Evolutionary conservation across 2,888 invertebrate species (phyloP).

Genomic region (Tenodera sinensis): DNA sequence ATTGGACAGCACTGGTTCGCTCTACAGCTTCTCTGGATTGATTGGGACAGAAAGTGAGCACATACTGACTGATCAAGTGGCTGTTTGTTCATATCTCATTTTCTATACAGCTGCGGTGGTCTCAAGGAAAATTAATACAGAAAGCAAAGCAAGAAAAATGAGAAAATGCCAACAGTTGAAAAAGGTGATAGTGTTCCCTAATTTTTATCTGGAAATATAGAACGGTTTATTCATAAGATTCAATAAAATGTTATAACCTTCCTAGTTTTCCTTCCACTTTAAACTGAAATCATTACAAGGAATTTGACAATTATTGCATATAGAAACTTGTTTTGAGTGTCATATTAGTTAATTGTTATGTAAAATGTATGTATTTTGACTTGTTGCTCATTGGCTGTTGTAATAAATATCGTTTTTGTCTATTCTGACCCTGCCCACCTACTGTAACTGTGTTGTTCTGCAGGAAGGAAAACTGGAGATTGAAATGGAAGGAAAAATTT

Average conservation of each 20-base stretch:
- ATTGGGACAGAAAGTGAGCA: neutral
- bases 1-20: neutral
- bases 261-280: slow-evolving; percentile 19
- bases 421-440: slow-evolving; percentile 8
- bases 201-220: slow-evolving; percentile 24
- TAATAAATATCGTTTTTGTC: slow-evolving; percentile 29
- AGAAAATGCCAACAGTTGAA: slow-evolving; percentile 14
- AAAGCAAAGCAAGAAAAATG: slow-evolving; percentile 14
- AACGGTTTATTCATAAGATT: slow-evolving; percentile 1
- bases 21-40: neutral
- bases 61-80: slow-evolving; percentile 12
- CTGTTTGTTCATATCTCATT: slow-evolving; percentile 25
- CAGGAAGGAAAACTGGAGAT: slow-evolving; percentile 16
- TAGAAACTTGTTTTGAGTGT: slow-evolving; percentile 16
- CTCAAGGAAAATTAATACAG: slow-evolving; percentile 27
- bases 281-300: neutral
- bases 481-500: slow-evolving; percentile 3
- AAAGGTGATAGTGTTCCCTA: slow-evolving; percentile 30
- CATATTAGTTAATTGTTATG: slow-evolving; percentile 28
- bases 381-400: slow-evolving; percentile 33
- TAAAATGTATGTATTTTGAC: slow-evolving; percentile 32
- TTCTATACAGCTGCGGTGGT: slow-evolving; percentile 21
- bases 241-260: slow-evolving; percentile 6
- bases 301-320: slow-evolving; percentile 21
- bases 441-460: slow-evolving; percentile 1